Evolutionary conservation across 2,113 vertebrate genomes (phyloP), one percentile per base, ranked within the genome.

Genomic region (Otolemur garnettii): DNA sequence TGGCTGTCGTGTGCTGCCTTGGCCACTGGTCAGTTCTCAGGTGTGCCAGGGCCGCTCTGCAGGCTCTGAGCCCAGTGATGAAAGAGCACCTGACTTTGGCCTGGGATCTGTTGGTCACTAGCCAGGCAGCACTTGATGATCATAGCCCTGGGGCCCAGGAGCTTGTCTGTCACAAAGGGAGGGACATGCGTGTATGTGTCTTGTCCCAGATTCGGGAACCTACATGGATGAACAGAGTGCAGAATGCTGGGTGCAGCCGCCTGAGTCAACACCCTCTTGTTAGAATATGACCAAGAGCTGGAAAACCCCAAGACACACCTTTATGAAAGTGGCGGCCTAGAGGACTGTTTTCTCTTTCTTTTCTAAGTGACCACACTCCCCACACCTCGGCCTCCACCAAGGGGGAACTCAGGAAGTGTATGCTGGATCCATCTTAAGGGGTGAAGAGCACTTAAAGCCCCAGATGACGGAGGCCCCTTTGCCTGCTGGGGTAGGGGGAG

Each of bases 261-360:
- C 28, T 0, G 4, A 10, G 74, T 38, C 53, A 19, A 2, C 10
- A 18, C 33, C 42, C 7, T 4, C 8, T 0, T 12, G 10, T 26
- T 24, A 77, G 53, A 21, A 91, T 1, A 8, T 28, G 33, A 14
- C 4, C 10, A 0, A 7, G 33, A 28, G 17, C 33, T 4, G 53
- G 74, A 26, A 50, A n/a, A 1, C 50, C 87, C 1, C 13, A 21
- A 12, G 50, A 45, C 4, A 19, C 18, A 26, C 42, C 12, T 71
- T 38, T 14, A 2, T 33, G 2, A 74, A 33, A 35, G 9, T 1
- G 4, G 9, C 5, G 55, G 64, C 33, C 18, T 0, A 5, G 4
- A 21, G 42, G 50, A 24, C 2, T 15, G 15, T 15, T 24, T 62
- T 24, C 35, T 84, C 7, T 69, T 53, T 71, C 30, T 64, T 55